Conservation (phyloP, 1,140 invertebrate species). For the Drosophila lacteicornis region DNA sequence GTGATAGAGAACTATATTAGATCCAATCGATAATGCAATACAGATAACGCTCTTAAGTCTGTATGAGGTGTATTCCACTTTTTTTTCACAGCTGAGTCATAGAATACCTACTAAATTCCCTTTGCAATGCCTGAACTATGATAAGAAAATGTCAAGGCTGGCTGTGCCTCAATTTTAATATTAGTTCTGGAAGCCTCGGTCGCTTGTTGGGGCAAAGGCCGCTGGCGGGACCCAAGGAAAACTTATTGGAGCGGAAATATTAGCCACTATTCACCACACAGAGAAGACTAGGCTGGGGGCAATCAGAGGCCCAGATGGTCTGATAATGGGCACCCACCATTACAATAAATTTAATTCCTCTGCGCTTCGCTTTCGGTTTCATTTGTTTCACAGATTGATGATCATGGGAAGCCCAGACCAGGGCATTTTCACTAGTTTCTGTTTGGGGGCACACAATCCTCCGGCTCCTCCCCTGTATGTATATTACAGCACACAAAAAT, state of each 20-base stretch:
- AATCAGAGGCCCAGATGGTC: slow-evolving; percentile 29
- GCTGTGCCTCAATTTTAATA: background rate
- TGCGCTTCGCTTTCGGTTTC: slow-evolving; percentile 43
- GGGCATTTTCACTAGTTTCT: slow-evolving; percentile 47
- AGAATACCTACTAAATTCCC: background rate
- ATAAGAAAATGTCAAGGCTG: slow-evolving; percentile 12
- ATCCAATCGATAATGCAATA: slow-evolving; percentile 4
- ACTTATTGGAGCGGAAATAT: slow-evolving; percentile 58
- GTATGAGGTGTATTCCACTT: background rate
- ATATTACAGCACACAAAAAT: slow-evolving; percentile 59
- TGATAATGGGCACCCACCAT: slow-evolving; percentile 54
- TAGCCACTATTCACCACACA: background rate
- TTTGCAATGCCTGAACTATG: background rate
- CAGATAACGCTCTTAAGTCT: slow-evolving; percentile 3
- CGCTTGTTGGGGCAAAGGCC: background rate
- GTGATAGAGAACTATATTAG: background rate
- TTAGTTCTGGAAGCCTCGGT: background rate
- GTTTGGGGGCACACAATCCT: background rate
- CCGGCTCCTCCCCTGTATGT: slow-evolving; percentile 1
- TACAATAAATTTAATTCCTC: slow-evolving; percentile 39
- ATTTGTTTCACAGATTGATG: slow-evolving; percentile 35
- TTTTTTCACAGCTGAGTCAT: slow-evolving; percentile 9
- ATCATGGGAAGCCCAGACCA: slow-evolving; percentile 28
- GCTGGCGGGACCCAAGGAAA: background rate
- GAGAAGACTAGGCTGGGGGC: background rate